A percentile compares a stretch with the other conserved stretches of the same genome.
Evolutionary conservation across 1,140 invertebrate genomes (phyloP).

Genomic region (Brachionus paranguensis): DNA sequence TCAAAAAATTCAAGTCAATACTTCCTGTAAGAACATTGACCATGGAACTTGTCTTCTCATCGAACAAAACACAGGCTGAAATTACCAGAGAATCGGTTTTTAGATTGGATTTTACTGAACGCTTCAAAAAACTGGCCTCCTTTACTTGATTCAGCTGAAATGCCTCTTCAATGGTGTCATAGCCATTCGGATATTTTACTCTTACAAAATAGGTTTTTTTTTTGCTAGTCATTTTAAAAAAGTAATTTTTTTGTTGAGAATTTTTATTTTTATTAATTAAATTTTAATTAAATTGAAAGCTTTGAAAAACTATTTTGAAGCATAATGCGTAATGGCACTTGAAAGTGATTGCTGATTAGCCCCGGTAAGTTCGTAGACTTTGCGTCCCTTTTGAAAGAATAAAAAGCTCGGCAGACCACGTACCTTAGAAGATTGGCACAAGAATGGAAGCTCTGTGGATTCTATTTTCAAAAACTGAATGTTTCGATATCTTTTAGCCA

Average conservation of each 20-base stretch:
- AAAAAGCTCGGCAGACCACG: neutral
- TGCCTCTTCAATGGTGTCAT: neutral
- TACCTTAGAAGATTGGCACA: neutral
- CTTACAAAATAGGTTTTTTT: neutral
- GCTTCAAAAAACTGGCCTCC: neutral
- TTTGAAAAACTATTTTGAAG: neutral
- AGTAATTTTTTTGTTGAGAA: neutral
- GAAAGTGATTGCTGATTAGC: neutral
- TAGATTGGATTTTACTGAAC: neutral
- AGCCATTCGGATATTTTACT: constrained; percentile 24
- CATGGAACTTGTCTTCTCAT: neutral
- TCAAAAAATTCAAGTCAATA: neutral
- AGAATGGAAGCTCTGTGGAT: neutral
- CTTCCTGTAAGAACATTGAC: neutral
- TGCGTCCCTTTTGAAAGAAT: constrained; percentile 18
- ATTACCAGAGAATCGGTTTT: neutral
- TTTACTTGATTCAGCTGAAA: neutral
- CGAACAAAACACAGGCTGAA: neutral
- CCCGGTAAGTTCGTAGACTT: neutral
- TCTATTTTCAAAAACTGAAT: constrained; percentile 26
- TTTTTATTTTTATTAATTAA: constrained; percentile 7
- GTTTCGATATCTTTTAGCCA: neutral
- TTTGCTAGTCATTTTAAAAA: neutral
- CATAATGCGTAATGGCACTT: neutral
- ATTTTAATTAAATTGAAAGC: constrained; percentile 23